These are phyloP conservation scores for Salvelinus namaycush DNA, from an alignment of 2,113 vertebrate genomes.

Conservation along the genomic window DNA sequence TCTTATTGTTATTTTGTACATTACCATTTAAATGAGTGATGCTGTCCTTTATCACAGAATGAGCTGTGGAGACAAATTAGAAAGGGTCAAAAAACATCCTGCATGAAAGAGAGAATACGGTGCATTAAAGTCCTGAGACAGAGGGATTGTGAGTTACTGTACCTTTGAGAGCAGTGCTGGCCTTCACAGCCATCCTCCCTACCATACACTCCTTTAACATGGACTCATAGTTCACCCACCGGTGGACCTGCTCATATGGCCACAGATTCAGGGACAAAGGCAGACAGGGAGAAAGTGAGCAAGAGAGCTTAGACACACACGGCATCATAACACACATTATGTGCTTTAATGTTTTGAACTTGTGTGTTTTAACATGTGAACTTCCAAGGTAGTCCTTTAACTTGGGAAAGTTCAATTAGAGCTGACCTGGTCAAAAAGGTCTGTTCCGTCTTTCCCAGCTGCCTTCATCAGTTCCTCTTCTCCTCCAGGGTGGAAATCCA, in stretches of 20 bases:
- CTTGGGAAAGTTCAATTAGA: not conserved
- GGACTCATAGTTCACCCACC: conserved; percentile 98
- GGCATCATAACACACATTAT: too few species aligned
- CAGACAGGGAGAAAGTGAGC: not conserved
- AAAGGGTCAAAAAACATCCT: not conserved
- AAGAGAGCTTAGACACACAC: not conserved
- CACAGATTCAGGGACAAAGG: not conserved
- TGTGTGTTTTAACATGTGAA: too few species aligned
- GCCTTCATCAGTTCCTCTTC: conserved; percentile 94
- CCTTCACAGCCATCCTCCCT: conserved; percentile 86
- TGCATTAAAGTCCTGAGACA: not conserved
- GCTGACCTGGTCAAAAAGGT: conserved; percentile 93
- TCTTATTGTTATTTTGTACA: not conserved
- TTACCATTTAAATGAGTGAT: conserved; percentile 20
- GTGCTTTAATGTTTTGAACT: too few species aligned
- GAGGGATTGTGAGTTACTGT: conserved; percentile 11
- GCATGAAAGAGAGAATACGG: not conserved
- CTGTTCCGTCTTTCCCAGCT: conserved; percentile 90
- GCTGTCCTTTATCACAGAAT: not conserved
- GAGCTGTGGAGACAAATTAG: conserved; percentile 5
- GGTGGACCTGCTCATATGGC: conserved; percentile 82
- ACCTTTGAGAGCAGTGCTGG: conserved; percentile 78
- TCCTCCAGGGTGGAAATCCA: conserved; percentile 97
- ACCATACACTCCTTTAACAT: conserved; percentile 97
- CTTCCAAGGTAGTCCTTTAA: too few species aligned